Evolutionary conservation across 2,888 invertebrate species (phyloP).

Genomic region (Odontomyia ornata): DNA sequence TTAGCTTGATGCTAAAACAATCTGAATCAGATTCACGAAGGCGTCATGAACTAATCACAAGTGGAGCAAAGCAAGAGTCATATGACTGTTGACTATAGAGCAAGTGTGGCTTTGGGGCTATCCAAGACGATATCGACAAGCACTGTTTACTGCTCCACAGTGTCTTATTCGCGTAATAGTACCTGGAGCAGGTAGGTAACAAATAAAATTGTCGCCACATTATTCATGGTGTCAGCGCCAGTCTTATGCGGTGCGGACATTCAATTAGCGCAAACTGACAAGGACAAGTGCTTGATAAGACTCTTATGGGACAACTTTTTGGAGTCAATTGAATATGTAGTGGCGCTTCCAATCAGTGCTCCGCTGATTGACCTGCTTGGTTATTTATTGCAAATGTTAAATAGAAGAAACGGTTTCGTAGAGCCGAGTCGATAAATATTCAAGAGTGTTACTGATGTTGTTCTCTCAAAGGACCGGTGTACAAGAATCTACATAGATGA

Average conservation of each 20-base stretch:
- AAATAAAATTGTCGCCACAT: conserved; percentile 45
- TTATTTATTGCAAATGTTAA: background rate
- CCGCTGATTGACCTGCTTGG: conserved; percentile 1
- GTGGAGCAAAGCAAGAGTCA: conserved; percentile 10
- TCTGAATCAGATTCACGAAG: conserved; percentile 19
- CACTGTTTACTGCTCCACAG: background rate
- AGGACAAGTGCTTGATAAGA: conserved; percentile 43
- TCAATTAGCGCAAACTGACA: conserved; percentile 45
- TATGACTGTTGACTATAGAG: background rate
- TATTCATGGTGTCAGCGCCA: conserved; percentile 43
- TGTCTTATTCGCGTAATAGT: conserved; percentile 17
- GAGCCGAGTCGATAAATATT: background rate
- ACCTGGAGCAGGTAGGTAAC: conserved; percentile 17
- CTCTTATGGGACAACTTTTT: conserved; percentile 36
- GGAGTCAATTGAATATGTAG: conserved; percentile 32
- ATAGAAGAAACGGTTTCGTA: conserved; percentile 10
- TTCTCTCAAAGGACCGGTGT: too few relatives aligned
- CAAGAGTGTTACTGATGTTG: too few relatives aligned
- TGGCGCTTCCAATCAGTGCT: conserved; percentile 30
- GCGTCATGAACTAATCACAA: conserved; percentile 32
- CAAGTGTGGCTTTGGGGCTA: conserved; percentile 3
- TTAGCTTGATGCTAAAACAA: conserved; percentile 7
- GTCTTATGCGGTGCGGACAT: conserved; percentile 37
- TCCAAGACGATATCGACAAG: too few relatives aligned
- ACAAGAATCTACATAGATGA: too few relatives aligned